Evolutionary conservation across 2,888 invertebrate species (phyloP), one percentile per base, ranked within the genome.

Genomic region (Athripsodes cinereus): DNA sequence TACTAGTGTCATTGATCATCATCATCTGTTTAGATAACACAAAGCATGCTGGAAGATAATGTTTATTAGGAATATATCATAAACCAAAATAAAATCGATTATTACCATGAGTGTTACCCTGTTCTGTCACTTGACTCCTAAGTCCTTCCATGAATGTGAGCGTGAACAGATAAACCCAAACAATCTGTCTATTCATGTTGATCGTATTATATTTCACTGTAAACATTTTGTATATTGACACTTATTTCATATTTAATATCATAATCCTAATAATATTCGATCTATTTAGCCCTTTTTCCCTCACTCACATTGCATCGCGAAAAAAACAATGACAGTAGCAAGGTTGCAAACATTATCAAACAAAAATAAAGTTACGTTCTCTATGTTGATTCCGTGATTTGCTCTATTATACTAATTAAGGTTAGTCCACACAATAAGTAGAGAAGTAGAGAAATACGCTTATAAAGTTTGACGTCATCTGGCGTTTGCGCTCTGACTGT

Each of bases 91-190:
- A 60, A 60, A 59, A 60, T 60, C 60, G 60, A 60, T 60, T 57
- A 74, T 82, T 81, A 87, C 87, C 87, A 81, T 87, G 85, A 76
- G 82, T 85, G 74, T 84, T 85, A 75, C 86, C 86, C 75, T 85
- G 85, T 68, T 84, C 81, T 74, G 86, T 84, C 74, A 85, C 79
- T 74, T 83, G 83, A 40, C 40, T 40, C 73, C 84, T 83, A 68
- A 82, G 78, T 66, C 85, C 78, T 77, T 85, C 83, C 72, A 86
- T 74, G 71, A 86, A 78, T 68, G 81, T 83, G 74, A 86, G 78
- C 72, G 84, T 71, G 76, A 85, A 79, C 74, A 86, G 75, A 74
- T 82, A 84, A 81, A 81, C 81, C 79, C 82, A 82, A 75, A 83
- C 74, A 70, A 77, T 74, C 73, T 76, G 76, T 68, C 75, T 74